Percentiles rank a stretch among this genome's conserved stretches.
These are phyloP conservation scores for Resseliella maxima DNA, from an alignment of 2,888 invertebrate genomes.

Conservation along the genomic window DNA sequence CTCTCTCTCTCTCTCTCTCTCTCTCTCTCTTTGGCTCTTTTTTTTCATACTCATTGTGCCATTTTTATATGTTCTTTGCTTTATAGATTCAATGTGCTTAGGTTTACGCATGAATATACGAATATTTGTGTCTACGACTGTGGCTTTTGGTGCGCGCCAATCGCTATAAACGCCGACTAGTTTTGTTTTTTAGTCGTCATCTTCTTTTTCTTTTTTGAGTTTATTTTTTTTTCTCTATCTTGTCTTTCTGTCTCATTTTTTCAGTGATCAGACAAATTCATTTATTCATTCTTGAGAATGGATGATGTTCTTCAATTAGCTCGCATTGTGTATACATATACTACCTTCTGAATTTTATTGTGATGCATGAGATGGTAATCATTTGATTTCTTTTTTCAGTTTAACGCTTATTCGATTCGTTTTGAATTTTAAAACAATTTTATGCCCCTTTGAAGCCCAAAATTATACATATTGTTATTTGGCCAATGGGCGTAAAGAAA, in stretches of 20 bases:
- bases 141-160: background rate
- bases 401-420: too few relatives aligned
- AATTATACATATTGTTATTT: too few relatives aligned
- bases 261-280: background rate
- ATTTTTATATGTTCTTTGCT: slow-evolving; percentile 8
- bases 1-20: background rate
- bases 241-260: too few relatives aligned
- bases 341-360: background rate
- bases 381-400: background rate
- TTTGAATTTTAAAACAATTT: too few relatives aligned
- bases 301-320: background rate
- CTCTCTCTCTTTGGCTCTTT: background rate
- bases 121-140: background rate
- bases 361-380: background rate
- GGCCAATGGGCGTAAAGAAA: too few relatives aligned
- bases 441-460: too few relatives aligned
- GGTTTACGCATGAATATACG: background rate
- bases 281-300: background rate
- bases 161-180: background rate
- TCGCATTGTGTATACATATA: background rate
- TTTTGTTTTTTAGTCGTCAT: background rate
- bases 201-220: too few relatives aligned
- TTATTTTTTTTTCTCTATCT: background rate
- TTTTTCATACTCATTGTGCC: background rate
- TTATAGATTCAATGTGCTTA: background rate